A percentile compares a stretch with the other conserved stretches of the same genome.
Evolutionary conservation across 2,888 invertebrate species (phyloP).

Genomic region (Pyrrhosoma nymphula): DNA sequence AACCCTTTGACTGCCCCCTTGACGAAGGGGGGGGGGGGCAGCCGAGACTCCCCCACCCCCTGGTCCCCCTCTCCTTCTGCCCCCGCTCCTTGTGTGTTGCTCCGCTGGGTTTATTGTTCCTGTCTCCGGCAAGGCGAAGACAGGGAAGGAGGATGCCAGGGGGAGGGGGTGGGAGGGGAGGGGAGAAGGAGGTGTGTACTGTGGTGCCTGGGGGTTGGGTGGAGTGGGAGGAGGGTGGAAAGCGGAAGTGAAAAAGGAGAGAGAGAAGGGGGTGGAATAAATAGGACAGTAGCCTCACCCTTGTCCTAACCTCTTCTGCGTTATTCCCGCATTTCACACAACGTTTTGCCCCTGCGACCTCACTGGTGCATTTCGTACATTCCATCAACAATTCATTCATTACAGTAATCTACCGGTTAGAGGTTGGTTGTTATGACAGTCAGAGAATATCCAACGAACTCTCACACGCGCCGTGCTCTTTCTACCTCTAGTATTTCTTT

Average conservation of each 20-base stretch:
- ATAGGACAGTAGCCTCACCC: neutral
- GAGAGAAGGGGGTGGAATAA: neutral
- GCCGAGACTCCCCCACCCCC: too few relatives aligned
- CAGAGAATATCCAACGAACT: too few relatives aligned
- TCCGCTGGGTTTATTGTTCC: slow-evolving; percentile 48
- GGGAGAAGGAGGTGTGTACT: neutral
- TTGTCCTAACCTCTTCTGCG: neutral
- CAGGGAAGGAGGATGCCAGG: neutral
- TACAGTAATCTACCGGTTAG: too few relatives aligned
- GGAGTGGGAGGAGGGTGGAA: neutral
- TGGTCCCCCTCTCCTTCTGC: neutral
- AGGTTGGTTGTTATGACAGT: too few relatives aligned
- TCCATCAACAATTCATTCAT: too few relatives aligned
- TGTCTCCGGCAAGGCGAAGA: slow-evolving; percentile 18
- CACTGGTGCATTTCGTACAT: too few relatives aligned
- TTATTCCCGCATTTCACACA: too few relatives aligned
- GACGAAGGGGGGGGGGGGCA: too few relatives aligned
- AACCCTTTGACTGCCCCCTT: neutral
- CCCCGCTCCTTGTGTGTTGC: slow-evolving; percentile 7
- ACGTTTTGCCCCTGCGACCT: too few relatives aligned
- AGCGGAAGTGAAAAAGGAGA: neutral
- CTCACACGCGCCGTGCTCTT: too few relatives aligned
- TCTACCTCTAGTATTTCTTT: too few relatives aligned
- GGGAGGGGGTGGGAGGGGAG: neutral
- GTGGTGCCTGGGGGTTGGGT: too few relatives aligned